Evolutionary conservation across 2,113 vertebrate genomes (phyloP), one percentile per base, ranked within the genome.

Genomic region (Ceuthmochares aereus): DNA sequence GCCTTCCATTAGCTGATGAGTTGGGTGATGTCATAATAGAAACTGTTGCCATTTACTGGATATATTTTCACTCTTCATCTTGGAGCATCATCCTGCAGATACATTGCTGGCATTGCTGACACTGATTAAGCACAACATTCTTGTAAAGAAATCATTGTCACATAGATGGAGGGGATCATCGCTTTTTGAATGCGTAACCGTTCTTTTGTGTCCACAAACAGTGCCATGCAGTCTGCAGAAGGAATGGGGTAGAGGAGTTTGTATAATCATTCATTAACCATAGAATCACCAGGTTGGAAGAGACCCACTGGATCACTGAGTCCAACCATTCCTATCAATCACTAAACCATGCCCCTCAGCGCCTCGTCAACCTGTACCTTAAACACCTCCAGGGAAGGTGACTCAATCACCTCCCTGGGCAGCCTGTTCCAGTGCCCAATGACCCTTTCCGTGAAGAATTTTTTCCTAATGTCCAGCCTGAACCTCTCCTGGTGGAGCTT

Each of bases 161-260:
- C 3, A 0, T 30, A 47, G 10, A 42, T 1, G 2, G 55, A 69
- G 55, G 42, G 21, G 9, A 34, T 56, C 17, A 3, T 29, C 2
- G 1, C 19, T 59, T 43, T 76, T 16, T 59, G 54, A 59, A 37
- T 8, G 8, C 14, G 0, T 51, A 64, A 18, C 29, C 6, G 2
- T 34, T 51, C 40, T 56, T 62, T 26, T 22, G 42, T 14, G 56
- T 8, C 2, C 4, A 1, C 7, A 18, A 66, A 55, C 45, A 43
- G 40, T 5, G 34, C 69, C 25, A 40, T 7, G 2, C 11, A 9
- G 25, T 56, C 66, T 66, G 63, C 22, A 15, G 59, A 42, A 68
- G 6, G 29, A 27, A n/a, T 14, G 1, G 37, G 40, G 4, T 60
- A 36, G 30, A 36, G 42, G 29, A 20, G 25, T 26, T 51, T 73